Conservation (phyloP, 2,888 invertebrate species). For the Melinaea marsaeus region DNA sequence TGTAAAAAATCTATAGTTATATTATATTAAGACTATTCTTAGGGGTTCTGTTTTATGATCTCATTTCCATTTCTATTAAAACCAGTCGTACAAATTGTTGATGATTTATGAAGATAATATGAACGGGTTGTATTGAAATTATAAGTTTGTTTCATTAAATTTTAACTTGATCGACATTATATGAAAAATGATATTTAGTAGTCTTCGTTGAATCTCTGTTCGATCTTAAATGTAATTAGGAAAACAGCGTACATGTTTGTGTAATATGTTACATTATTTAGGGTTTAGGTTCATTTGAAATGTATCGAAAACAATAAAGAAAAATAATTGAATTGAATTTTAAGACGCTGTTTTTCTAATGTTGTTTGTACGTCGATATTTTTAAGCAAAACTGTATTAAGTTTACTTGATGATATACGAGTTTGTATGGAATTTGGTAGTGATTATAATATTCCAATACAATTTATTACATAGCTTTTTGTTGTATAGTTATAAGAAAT, state of each 20-base stretch:
- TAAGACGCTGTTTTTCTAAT: too few relatives aligned
- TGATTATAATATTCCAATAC: too few relatives aligned
- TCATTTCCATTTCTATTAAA: constrained; percentile 37
- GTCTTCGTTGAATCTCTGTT: background rate
- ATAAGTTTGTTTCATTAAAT: background rate
- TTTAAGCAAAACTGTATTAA: background rate
- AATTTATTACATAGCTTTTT: too few relatives aligned
- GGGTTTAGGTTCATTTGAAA: background rate
- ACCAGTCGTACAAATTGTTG: constrained; percentile 1
- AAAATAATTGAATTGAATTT: too few relatives aligned
- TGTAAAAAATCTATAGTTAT: constrained; percentile 56
- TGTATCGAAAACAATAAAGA: too few relatives aligned
- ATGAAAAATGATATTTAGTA: background rate
- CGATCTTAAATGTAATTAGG: background rate
- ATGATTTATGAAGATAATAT: background rate
- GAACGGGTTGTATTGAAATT: background rate
- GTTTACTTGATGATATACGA: background rate
- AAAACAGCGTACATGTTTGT: background rate
- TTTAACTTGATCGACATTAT: background rate
- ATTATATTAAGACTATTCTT: constrained; percentile 61
- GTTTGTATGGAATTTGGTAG: background rate
- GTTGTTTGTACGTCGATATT: too few relatives aligned
- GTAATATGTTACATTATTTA: background rate
- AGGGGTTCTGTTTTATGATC: constrained; percentile 36
- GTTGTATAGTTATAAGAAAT: too few relatives aligned